Percentiles rank a stretch among this genome's conserved stretches.
These are phyloP conservation scores for Jordanella pulchra DNA, from an alignment of 2,797 vertebrate genomes.

Conservation along the genomic window DNA sequence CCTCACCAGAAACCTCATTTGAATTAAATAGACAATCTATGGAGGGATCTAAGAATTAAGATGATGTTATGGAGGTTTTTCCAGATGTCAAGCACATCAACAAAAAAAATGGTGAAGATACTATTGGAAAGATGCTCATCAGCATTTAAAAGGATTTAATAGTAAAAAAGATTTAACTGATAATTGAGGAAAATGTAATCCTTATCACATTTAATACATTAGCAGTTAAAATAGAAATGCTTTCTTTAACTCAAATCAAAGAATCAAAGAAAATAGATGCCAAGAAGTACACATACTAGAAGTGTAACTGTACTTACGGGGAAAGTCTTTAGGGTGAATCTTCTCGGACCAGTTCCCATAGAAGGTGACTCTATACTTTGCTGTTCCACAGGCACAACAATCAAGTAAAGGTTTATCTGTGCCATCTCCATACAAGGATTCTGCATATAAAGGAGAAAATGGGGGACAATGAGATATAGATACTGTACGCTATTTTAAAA, in stretches of 20 bases:
- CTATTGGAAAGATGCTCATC: neutral
- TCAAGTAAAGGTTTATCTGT: constrained; percentile 88
- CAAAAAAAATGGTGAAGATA: neutral
- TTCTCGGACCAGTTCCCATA: constrained; percentile 98
- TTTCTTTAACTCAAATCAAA: neutral
- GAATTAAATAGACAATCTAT: neutral
- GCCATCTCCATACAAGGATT: constrained; percentile 73
- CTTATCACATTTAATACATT: neutral
- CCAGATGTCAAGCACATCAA: neutral
- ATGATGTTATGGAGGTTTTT: neutral
- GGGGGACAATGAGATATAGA: constrained; percentile 15
- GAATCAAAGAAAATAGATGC: neutral
- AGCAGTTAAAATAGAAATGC: neutral
- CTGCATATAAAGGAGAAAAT: constrained; percentile 43
- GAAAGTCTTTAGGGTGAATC: constrained; percentile 95
- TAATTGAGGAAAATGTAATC: neutral
- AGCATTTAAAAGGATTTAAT: neutral
- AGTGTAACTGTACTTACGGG: constrained; percentile 83
- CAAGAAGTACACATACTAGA: neutral
- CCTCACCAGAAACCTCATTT: neutral
- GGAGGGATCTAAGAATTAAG: neutral
- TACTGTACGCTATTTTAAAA: constrained; percentile 32
- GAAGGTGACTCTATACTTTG: constrained; percentile 97
- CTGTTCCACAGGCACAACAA: constrained; percentile 96
- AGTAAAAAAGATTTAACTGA: neutral